These are phyloP conservation scores for Apeltes quadracus DNA, from an alignment of 2,113 vertebrate genomes.

Conservation along the genomic window DNA sequence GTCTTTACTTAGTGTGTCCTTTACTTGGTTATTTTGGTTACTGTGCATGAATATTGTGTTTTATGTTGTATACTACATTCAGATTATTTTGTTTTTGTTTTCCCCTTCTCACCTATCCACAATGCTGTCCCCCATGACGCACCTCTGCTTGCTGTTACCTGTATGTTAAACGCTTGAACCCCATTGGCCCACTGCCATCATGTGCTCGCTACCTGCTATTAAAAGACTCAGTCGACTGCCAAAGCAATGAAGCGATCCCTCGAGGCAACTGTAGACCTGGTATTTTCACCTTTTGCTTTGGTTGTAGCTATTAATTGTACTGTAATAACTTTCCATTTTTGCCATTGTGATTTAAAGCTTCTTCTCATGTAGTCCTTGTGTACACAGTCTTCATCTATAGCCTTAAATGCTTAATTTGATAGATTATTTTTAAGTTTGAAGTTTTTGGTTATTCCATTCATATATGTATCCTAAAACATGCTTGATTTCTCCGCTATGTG, in stretches of 20 bases:
- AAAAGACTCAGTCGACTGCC: conserved; percentile 99
- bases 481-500: conserved; percentile 44
- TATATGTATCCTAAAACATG: conserved; percentile 44
- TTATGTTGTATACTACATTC: conserved; percentile 98
- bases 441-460: conserved; percentile 51
- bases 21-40: conserved; percentile 89
- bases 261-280: conserved; percentile 99
- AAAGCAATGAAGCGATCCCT: conserved; percentile 99
- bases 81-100: conserved; percentile 90
- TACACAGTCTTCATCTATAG: conserved; percentile 63
- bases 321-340: conserved; percentile 65
- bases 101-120: conserved; percentile 98
- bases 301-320: conserved; percentile 88
- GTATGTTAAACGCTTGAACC: conserved; percentile 99
- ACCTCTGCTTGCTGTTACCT: conserved; percentile 90
- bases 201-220: conserved; percentile 99
- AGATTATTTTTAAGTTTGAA: conserved; percentile 27
- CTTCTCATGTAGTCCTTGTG: conserved; percentile 68
- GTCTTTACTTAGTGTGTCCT: conserved; percentile 80
- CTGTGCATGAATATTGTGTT: conserved; percentile 91
- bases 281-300: conserved; percentile 99
- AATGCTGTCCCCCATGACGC: conserved; percentile 94
- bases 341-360: conserved; percentile 67
- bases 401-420: conserved; percentile 49
- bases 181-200: conserved; percentile 99